Evolutionary conservation across 2,113 vertebrate species (phyloP).

Genomic region (Chinchilla lanigera): DNA sequence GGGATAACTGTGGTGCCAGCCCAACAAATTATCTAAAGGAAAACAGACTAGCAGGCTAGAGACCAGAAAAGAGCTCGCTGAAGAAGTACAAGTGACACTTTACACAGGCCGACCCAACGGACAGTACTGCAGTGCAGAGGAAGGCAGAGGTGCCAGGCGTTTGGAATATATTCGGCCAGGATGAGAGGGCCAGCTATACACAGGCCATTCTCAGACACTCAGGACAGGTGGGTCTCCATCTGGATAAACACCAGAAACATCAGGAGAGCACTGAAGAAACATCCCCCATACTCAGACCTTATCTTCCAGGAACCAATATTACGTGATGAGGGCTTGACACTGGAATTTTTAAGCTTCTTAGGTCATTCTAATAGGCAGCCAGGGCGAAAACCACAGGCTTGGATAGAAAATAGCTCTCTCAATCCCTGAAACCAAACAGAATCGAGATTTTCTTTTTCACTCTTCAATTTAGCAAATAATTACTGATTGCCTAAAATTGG

Average conservation of each 20-base stretch:
- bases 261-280: not conserved
- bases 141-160: not conserved
- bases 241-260: not conserved
- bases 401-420: not conserved
- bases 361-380: not conserved
- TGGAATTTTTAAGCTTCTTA: not conserved
- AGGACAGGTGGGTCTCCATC: not conserved
- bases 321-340: not conserved
- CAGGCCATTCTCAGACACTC: not conserved
- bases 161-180: not conserved
- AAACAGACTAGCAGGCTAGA: not conserved
- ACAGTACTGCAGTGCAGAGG: not conserved
- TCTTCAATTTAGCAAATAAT: conserved; percentile 16
- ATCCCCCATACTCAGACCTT: not conserved
- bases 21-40: not conserved
- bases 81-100: not conserved
- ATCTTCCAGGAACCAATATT: not conserved
- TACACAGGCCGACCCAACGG: not conserved
- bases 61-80: not conserved
- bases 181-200: not conserved
- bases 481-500: not conserved
- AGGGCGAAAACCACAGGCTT: not conserved
- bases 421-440: not conserved
- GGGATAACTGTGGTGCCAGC: not conserved
- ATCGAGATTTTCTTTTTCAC: not conserved